phyloP scores from a whole-genome alignment of 2,888 invertebrate species.

The Euplagia quadripunctaria region DNA sequence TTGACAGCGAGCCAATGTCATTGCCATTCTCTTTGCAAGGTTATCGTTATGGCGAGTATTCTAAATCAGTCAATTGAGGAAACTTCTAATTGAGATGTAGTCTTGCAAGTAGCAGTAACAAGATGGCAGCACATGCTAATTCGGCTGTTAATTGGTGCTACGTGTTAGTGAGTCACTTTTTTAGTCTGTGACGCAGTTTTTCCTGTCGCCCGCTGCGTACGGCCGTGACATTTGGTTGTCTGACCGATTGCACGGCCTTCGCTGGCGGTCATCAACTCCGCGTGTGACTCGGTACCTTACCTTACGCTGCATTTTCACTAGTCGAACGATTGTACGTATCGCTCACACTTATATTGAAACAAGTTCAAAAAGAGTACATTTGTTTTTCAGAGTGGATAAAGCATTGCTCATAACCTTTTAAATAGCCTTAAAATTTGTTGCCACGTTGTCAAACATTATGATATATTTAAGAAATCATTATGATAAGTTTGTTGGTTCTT shows the following conservation, averaged over 20 bases:
- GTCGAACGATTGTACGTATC: conserved; percentile 56
- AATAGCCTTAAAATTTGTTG: conserved; percentile 54
- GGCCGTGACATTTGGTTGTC: conserved; percentile 85
- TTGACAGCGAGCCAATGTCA: conserved; percentile 79
- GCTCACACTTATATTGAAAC: conserved; percentile 59
- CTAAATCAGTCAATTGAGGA: conserved; percentile 58
- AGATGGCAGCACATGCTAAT: conserved; percentile 60
- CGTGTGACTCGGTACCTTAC: conserved; percentile 73
- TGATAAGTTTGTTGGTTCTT: conserved; percentile 45
- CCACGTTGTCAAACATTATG: conserved; percentile 53
- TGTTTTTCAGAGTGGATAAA: conserved; percentile 56
- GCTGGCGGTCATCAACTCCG: conserved; percentile 84
- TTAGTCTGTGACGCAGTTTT: conserved; percentile 81
- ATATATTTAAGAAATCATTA: conserved; percentile 57
- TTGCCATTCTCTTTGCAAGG: conserved; percentile 79
- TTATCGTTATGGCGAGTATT: conserved; percentile 58
- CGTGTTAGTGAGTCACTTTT: conserved; percentile 74
- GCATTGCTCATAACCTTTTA: conserved; percentile 51
- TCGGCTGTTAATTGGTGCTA: conserved; percentile 36
- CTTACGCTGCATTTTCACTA: conserved; percentile 71
- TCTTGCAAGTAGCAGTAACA: conserved; percentile 34
- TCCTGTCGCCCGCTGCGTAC: conserved; percentile 76
- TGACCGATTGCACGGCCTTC: conserved; percentile 87
- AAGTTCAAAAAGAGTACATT: conserved; percentile 54
- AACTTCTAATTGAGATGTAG: conserved; percentile 52